Percentiles rank a stretch among this genome's conserved stretches.
phyloP scores from a whole-genome alignment of 2,888 invertebrate species.

The Lamellibrachia columna region DNA sequence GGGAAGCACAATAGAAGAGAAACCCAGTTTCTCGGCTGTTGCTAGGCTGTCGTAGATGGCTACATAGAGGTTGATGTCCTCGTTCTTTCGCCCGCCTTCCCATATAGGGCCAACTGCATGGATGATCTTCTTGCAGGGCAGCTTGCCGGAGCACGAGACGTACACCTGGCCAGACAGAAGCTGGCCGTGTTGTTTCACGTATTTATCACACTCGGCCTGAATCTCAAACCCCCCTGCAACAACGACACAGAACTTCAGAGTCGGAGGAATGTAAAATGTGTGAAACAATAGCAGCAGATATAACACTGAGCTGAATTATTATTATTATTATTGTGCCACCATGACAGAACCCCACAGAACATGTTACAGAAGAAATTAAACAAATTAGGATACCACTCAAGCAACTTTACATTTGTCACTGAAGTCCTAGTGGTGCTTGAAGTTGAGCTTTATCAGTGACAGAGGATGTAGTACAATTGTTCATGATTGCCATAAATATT shows the following conservation, averaged over 20 bases:
- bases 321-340: too few relatives aligned
- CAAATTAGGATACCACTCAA: not conserved
- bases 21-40: constrained; percentile 30
- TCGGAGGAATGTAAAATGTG: too few relatives aligned
- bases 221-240: constrained; percentile 32
- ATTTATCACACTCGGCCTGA: constrained; percentile 43
- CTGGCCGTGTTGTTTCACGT: constrained; percentile 39
- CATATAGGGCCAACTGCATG: constrained; percentile 50
- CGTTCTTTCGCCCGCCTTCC: constrained; percentile 42
- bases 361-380: not conserved
- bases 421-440: too few relatives aligned
- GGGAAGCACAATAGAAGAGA: constrained; percentile 50
- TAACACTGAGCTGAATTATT: too few relatives aligned
- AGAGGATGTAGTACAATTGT: too few relatives aligned
- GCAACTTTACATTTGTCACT: not conserved
- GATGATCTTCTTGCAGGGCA: constrained; percentile 42
- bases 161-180: constrained; percentile 43
- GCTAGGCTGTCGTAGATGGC: constrained; percentile 42
- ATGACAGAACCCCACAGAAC: too few relatives aligned
- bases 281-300: too few relatives aligned
- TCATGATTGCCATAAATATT: too few relatives aligned
- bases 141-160: constrained; percentile 40
- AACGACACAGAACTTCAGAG: not conserved
- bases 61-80: constrained; percentile 37
- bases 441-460: too few relatives aligned